phyloP scores from a whole-genome alignment of 2,888 invertebrate genomes.

The Amphimallon solstitiale region DNA sequence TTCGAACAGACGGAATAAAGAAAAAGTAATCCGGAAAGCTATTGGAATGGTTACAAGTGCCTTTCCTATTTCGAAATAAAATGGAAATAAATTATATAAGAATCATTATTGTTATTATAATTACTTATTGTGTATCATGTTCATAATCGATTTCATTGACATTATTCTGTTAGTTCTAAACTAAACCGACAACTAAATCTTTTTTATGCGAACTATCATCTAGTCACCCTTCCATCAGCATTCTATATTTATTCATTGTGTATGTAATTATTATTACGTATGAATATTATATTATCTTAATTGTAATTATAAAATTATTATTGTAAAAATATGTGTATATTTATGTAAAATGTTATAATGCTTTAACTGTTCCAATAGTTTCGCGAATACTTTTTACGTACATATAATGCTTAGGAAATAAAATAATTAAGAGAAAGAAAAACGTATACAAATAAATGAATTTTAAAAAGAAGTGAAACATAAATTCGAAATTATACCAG shows the following conservation, averaged over 20 bases:
- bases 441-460: neutral
- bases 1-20: neutral
- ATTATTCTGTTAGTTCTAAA: neutral
- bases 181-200: too few species aligned
- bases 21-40: slow-evolving; percentile 28
- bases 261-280: neutral
- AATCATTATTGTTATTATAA: neutral
- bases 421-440: neutral
- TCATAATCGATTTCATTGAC: neutral
- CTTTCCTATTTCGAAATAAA: slow-evolving; percentile 19
- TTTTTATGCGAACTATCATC: neutral
- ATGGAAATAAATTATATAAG: slow-evolving; percentile 4
- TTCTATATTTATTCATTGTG: neutral
- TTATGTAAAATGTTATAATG: slow-evolving; percentile 17
- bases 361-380: slow-evolving; percentile 42
- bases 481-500: slow-evolving; percentile 51
- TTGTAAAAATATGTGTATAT: slow-evolving; percentile 15
- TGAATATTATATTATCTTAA: neutral
- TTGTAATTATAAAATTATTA: neutral
- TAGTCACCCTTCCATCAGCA: neutral
- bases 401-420: too few species aligned
- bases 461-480: slow-evolving; percentile 41
- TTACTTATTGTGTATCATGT: neutral
- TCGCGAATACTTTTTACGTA: slow-evolving; percentile 45
- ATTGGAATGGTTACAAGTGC: slow-evolving; percentile 41